Evolutionary conservation across 2,113 vertebrate species (phyloP).

Genomic region (Nothocercus nigrocapillus): DNA sequence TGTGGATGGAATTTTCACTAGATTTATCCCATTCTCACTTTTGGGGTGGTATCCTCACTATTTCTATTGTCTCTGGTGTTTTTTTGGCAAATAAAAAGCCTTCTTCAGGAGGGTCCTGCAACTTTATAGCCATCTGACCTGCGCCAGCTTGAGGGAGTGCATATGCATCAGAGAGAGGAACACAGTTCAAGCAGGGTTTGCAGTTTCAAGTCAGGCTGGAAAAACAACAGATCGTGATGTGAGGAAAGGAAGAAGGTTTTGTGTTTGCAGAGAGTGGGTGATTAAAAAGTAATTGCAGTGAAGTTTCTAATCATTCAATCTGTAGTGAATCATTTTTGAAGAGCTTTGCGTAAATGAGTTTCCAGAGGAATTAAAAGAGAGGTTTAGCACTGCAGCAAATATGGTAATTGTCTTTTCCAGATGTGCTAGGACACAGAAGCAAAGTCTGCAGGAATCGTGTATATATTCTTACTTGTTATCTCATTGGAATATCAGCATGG

Average conservation of each 20-base stretch:
- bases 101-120: background rate
- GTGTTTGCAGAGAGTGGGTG: background rate
- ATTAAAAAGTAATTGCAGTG: background rate
- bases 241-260: background rate
- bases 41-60: background rate
- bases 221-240: background rate
- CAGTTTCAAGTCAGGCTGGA: conserved; percentile 10
- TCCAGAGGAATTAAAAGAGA: background rate
- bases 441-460: background rate
- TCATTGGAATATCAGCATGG: background rate
- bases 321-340: background rate
- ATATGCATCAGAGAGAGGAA: rapidly evolving
- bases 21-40: background rate
- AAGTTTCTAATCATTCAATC: background rate
- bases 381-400: background rate
- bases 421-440: background rate
- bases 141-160: background rate
- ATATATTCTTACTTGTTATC: background rate
- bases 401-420: background rate
- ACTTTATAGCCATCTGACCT: background rate
- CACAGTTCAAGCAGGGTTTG: background rate
- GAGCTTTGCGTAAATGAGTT: background rate
- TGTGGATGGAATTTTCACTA: background rate
- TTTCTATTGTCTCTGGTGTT: background rate
- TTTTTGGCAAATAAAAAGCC: background rate